These are phyloP conservation scores for Sepiola atlantica DNA, from an alignment of 2,888 invertebrate species.

Conservation along the genomic window DNA sequence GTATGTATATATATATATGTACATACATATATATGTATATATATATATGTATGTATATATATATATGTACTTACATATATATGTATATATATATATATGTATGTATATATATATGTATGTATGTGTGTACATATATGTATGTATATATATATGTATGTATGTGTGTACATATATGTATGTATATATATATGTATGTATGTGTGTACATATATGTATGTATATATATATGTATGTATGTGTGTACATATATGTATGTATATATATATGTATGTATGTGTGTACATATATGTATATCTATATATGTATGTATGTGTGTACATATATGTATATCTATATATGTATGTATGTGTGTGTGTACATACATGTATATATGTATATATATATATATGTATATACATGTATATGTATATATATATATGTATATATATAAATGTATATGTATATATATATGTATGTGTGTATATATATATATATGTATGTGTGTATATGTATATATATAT, in stretches of 20 bases:
- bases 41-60: neutral
- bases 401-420: neutral
- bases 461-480: no score
- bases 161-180: neutral
- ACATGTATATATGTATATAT: no score
- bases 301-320: no score
- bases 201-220: neutral
- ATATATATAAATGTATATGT: no score
- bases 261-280: neutral
- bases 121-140: neutral
- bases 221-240: no score
- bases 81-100: neutral
- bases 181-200: neutral
- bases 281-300: neutral
- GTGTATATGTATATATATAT: neutral
- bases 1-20: neutral
- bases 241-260: neutral
- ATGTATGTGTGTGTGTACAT: no score
- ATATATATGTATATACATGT: neutral
- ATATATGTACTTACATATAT: neutral
- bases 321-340: neutral
- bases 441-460: neutral
- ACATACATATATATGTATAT: neutral
- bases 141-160: no score
- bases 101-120: neutral